Evolutionary conservation across 2,888 invertebrate genomes (phyloP).

Genomic region (Smittia aterrima): DNA sequence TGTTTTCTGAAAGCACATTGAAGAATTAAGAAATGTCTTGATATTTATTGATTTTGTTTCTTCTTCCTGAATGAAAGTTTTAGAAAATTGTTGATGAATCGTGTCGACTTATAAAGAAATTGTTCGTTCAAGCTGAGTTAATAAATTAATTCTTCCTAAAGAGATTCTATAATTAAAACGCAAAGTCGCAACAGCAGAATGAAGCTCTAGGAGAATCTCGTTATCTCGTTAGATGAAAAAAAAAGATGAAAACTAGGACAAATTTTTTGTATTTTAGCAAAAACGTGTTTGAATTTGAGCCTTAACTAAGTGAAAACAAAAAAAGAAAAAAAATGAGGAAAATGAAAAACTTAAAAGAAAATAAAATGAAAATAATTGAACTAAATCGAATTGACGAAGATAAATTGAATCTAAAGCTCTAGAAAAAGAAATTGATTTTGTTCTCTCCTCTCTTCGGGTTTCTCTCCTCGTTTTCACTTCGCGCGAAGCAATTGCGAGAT

Average conservation of each 20-base stretch:
- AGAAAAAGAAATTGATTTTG: slow-evolving; percentile 26
- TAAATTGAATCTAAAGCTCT: slow-evolving; percentile 26
- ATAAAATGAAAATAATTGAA: slow-evolving; percentile 23
- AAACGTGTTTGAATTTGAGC: slow-evolving; percentile 35
- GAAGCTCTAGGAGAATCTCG: not conserved
- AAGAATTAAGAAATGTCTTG: not conserved
- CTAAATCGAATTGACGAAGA: slow-evolving; percentile 35
- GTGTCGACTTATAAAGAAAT: not conserved
- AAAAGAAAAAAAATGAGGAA: not conserved
- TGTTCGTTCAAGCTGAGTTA: not conserved
- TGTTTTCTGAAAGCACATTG: not conserved
- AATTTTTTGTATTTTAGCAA: slow-evolving; percentile 8
- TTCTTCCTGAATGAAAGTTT: not conserved
- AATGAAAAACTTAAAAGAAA: not conserved
- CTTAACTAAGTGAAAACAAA: slow-evolving; percentile 28
- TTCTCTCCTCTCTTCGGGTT: slow-evolving; percentile 3
- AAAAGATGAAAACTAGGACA: slow-evolving; percentile 24
- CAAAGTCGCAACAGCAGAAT: not conserved
- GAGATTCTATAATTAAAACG: not conserved
- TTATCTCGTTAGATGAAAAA: slow-evolving; percentile 14
- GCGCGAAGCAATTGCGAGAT: slow-evolving; percentile 7
- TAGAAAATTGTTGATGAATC: not conserved
- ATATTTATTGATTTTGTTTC: slow-evolving; percentile 1
- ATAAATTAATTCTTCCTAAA: not conserved
- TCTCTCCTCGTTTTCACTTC: not conserved